Evolutionary conservation across 2,113 vertebrate species (phyloP).

Genomic region (Piliocolobus tephrosceles): DNA sequence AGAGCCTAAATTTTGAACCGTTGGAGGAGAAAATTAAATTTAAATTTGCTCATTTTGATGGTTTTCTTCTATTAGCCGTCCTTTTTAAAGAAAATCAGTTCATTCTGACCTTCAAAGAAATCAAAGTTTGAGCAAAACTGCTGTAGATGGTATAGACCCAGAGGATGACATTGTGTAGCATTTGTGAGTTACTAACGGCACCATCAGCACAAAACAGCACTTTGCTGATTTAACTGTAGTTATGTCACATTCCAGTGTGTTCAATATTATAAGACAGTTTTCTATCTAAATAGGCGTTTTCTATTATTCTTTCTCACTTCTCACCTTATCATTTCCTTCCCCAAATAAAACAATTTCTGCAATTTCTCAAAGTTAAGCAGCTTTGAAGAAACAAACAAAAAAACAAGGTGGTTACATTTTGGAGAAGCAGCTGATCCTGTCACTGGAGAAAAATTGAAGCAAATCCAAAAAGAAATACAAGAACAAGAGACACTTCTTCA

Average conservation of each 20-base stretch:
- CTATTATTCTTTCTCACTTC: background rate
- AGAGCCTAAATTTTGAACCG: background rate
- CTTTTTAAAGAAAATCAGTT: constrained; percentile 8
- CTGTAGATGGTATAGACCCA: background rate
- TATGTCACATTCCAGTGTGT: background rate
- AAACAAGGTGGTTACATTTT: constrained; percentile 77
- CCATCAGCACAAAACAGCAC: background rate
- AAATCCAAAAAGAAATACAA: constrained; percentile 91
- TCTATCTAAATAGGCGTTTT: background rate
- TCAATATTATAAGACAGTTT: background rate
- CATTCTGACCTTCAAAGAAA: background rate
- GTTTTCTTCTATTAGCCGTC: background rate
- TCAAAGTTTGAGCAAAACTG: background rate
- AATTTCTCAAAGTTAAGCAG: constrained; percentile 85
- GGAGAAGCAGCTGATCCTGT: constrained; percentile 77
- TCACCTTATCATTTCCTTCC: background rate
- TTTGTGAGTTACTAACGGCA: background rate
- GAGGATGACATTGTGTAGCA: background rate
- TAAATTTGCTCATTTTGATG: constrained; percentile 8
- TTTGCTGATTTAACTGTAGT: background rate
- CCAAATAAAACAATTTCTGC: constrained; percentile 30
- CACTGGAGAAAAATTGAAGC: constrained; percentile 86
- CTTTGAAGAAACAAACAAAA: constrained; percentile 86
- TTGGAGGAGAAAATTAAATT: background rate
- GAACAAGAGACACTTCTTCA: constrained; percentile 94